phyloP scores from a whole-genome alignment of 2,888 invertebrate species.

The Chrysolina americana region DNA sequence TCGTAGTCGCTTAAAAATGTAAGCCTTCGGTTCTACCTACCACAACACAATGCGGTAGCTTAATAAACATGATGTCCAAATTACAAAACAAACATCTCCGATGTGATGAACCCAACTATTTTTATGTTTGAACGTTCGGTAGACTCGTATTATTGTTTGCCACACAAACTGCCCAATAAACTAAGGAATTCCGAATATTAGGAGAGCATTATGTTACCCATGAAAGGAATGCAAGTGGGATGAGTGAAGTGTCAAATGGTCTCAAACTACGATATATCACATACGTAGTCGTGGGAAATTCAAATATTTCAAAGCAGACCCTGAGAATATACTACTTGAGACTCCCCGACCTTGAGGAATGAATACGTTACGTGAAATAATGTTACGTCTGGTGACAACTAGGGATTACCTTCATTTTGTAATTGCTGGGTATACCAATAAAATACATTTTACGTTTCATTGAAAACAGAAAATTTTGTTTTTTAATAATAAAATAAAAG shows the following conservation, averaged over 20 bases:
- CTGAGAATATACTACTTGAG: slow-evolving; percentile 16
- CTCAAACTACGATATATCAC: slow-evolving; percentile 34
- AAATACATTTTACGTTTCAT: too few relatives aligned
- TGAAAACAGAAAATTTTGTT: too few relatives aligned
- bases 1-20: too few relatives aligned
- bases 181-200: slow-evolving; percentile 17
- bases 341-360: not conserved
- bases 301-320: slow-evolving; percentile 23
- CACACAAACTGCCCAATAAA: slow-evolving; percentile 9
- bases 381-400: not conserved
- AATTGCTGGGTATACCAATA: not conserved
- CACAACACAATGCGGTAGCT: not conserved
- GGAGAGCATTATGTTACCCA: slow-evolving; percentile 6
- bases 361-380: slow-evolving; percentile 1
- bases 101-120: not conserved
- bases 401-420: not conserved
- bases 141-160: not conserved
- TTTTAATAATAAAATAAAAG: too few relatives aligned
- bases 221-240: slow-evolving; percentile 23
- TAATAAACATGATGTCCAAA: not conserved
- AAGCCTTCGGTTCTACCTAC: too few relatives aligned
- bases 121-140: not conserved
- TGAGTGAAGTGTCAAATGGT: slow-evolving; percentile 32
- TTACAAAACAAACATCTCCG: not conserved
- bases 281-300: slow-evolving; percentile 35